phyloP scores from a whole-genome alignment of 1,140 invertebrate species.

The Kradibia gibbosae region DNA sequence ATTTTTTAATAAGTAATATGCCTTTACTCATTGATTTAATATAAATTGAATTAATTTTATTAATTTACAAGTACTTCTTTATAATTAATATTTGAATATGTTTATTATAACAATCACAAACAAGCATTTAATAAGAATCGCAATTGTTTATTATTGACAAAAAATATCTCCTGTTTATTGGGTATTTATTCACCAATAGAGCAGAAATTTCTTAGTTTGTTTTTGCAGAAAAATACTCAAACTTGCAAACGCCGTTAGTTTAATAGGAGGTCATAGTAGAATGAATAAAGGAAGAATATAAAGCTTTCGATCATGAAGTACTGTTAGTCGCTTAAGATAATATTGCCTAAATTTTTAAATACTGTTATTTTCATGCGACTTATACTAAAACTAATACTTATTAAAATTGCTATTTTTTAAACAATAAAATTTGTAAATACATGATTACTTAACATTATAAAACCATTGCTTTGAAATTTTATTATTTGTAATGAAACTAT shows the following conservation, averaged over 20 bases:
- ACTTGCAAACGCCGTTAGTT: slow-evolving; percentile 10
- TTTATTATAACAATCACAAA: neutral
- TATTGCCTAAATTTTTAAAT: slow-evolving; percentile 16
- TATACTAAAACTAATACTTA: neutral
- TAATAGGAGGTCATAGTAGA: slow-evolving; percentile 18
- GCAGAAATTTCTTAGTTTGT: neutral
- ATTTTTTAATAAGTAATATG: neutral
- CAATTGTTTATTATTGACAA: neutral
- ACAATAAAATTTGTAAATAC: no score
- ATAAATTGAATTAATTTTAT: neutral
- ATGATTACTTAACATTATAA: no score
- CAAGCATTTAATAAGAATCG: neutral
- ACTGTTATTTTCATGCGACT: slow-evolving; percentile 7
- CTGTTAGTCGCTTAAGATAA: slow-evolving; percentile 18
- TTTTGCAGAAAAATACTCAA: slow-evolving; percentile 17
- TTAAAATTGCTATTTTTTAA: no score
- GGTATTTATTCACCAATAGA: neutral
- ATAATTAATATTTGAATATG: neutral
- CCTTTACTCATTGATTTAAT: neutral
- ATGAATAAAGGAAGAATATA: slow-evolving; percentile 16
- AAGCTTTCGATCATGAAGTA: slow-evolving; percentile 7
- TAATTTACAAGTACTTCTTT: neutral
- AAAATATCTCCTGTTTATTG: neutral
- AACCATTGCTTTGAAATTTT: no score
- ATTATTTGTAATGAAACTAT: no score